These are phyloP conservation scores for Gonocerus acuteangulatus DNA, from an alignment of 2,888 invertebrate species.

Conservation along the genomic window DNA sequence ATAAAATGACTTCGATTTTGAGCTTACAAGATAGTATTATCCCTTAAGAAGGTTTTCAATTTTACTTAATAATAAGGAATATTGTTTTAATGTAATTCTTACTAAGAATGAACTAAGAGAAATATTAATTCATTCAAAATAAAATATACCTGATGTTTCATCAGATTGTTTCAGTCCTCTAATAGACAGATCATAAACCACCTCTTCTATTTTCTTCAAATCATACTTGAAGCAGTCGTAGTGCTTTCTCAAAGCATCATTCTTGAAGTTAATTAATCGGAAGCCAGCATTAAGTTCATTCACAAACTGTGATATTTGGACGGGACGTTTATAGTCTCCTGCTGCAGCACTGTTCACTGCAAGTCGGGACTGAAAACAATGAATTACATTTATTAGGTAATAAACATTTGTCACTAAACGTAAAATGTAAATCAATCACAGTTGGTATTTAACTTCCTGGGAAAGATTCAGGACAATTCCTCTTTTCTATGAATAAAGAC, in stretches of 20 bases:
- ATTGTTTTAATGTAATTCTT: too few relatives aligned
- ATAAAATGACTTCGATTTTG: too few relatives aligned
- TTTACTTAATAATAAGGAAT: too few relatives aligned
- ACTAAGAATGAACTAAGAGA: too few relatives aligned
- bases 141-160: too few relatives aligned
- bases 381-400: constrained; percentile 2
- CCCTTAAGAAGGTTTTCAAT: too few relatives aligned
- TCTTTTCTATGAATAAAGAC: too few relatives aligned
- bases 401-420: background rate
- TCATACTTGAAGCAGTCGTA: constrained; percentile 86
- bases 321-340: constrained; percentile 72
- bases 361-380: constrained; percentile 55
- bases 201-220: constrained; percentile 88
- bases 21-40: too few relatives aligned
- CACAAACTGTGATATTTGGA: constrained; percentile 77
- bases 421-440: too few relatives aligned
- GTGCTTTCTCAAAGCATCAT: constrained; percentile 75
- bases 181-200: constrained; percentile 80
- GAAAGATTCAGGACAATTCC: too few relatives aligned
- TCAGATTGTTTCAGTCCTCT: constrained; percentile 56
- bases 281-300: constrained; percentile 84
- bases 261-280: constrained; percentile 80
- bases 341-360: constrained; percentile 78
- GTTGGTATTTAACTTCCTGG: too few relatives aligned
- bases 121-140: too few relatives aligned